phyloP scores from a whole-genome alignment of 2,113 vertebrate genomes.

The Madoqua kirkii region DNA sequence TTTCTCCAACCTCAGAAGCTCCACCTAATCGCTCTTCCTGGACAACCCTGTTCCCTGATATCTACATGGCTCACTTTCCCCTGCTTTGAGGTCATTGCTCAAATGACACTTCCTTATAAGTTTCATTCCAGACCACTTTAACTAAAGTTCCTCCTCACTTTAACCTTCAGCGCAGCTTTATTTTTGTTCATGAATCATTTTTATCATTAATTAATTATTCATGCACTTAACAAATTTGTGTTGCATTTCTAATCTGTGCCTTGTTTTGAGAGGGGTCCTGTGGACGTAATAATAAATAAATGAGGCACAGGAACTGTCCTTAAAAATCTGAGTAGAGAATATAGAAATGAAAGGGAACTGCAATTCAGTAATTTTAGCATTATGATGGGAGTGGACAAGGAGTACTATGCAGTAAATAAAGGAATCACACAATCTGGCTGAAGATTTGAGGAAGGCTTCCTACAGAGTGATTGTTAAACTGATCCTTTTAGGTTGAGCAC shows the following conservation, averaged over 20 bases:
- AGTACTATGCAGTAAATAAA: neutral
- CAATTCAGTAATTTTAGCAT: neutral
- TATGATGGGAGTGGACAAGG: accelerated
- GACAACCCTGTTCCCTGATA: neutral
- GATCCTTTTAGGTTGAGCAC: neutral
- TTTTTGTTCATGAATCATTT: neutral
- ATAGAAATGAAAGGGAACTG: neutral
- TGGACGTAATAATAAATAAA: neutral
- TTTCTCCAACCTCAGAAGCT: neutral
- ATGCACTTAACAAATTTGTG: neutral
- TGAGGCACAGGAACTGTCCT: neutral
- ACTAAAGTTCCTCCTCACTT: neutral
- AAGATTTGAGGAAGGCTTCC: neutral
- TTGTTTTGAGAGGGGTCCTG: neutral
- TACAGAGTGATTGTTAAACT: neutral
- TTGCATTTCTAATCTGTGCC: neutral
- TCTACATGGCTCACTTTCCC: neutral
- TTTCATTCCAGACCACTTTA: neutral
- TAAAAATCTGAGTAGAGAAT: neutral
- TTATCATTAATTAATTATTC: neutral
- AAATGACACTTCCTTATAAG: neutral
- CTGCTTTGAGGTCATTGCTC: neutral
- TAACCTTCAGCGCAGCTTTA: neutral
- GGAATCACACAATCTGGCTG: neutral
- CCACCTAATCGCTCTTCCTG: neutral